Evolutionary conservation across 1,140 invertebrate genomes (phyloP).

Genomic region (Colletes gigas): DNA sequence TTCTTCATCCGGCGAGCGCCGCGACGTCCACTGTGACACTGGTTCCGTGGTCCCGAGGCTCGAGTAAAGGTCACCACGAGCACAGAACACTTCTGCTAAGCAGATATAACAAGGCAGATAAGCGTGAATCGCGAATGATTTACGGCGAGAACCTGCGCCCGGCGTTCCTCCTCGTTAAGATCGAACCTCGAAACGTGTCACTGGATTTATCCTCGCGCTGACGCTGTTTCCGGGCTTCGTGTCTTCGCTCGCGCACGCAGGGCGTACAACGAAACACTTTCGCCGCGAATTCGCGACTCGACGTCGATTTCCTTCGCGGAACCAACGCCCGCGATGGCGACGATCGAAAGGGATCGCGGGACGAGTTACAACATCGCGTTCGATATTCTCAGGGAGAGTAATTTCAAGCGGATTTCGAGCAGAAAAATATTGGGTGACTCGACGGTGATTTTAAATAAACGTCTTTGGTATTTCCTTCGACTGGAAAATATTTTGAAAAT

Average conservation of each 20-base stretch:
- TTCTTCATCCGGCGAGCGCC: constrained; percentile 12
- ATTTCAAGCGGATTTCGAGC: no score
- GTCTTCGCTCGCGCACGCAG: neutral
- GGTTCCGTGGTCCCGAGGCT: neutral
- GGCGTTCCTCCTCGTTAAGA: constrained; percentile 52
- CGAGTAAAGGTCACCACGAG: constrained; percentile 31
- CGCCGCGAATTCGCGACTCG: neutral
- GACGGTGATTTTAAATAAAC: no score
- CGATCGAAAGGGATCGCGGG: no score
- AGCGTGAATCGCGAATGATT: constrained; percentile 53
- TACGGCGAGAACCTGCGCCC: constrained; percentile 30
- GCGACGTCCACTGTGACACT: constrained; percentile 27
- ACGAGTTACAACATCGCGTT: no score
- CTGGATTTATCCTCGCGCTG: constrained; percentile 15
- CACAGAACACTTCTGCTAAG: constrained; percentile 39
- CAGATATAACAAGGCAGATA: constrained; percentile 54
- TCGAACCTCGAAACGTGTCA: constrained; percentile 33
- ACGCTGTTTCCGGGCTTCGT: constrained; percentile 9
- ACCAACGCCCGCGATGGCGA: no score
- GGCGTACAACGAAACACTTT: neutral
- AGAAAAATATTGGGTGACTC: no score
- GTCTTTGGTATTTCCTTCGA: no score
- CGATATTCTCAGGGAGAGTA: no score
- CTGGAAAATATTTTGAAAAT: no score
- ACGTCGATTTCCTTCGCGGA: no score